Evolutionary conservation across 2,888 invertebrate genomes (phyloP).

Genomic region (Carpatolechia fugitivella): DNA sequence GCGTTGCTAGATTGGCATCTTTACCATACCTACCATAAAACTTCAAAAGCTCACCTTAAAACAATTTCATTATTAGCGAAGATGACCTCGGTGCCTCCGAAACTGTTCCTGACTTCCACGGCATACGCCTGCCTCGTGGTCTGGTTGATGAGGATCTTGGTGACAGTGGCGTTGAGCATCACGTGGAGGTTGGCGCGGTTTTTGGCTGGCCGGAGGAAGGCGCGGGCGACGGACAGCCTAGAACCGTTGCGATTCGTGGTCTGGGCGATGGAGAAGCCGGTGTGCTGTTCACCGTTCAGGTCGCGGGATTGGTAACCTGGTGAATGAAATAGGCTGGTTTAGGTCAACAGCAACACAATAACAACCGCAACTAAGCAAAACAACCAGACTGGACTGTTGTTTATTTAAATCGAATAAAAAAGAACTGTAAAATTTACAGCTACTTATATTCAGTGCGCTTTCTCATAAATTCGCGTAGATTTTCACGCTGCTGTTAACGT

Average conservation of each 20-base stretch:
- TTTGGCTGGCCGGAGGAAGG: slow-evolving; percentile 89
- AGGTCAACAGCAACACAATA: neutral
- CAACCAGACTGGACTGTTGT: no score
- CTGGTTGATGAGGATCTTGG: slow-evolving; percentile 86
- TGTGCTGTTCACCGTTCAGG: slow-evolving; percentile 88
- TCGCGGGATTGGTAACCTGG: slow-evolving; percentile 87
- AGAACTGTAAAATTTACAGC: no score
- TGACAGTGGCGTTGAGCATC: slow-evolving; percentile 89
- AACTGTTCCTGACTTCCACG: slow-evolving; percentile 83
- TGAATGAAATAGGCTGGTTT: neutral
- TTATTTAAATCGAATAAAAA: no score
- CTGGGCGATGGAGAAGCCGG: slow-evolving; percentile 93
- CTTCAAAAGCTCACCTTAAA: slow-evolving; percentile 59
- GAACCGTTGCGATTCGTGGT: slow-evolving; percentile 93
- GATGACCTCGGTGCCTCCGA: slow-evolving; percentile 77
- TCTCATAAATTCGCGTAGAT: no score
- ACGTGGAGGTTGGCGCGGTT: slow-evolving; percentile 89
- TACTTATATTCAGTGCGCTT: no score
- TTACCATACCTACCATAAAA: neutral
- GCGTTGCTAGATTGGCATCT: no score
- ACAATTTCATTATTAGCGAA: slow-evolving; percentile 85
- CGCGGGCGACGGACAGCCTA: slow-evolving; percentile 88
- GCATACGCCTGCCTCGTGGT: slow-evolving; percentile 87
- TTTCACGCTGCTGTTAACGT: no score
- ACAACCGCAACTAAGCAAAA: no score